Base-by-base conservation (phyloP, 1,140 invertebrate genomes). In the Scylla paramamosain region DNA sequence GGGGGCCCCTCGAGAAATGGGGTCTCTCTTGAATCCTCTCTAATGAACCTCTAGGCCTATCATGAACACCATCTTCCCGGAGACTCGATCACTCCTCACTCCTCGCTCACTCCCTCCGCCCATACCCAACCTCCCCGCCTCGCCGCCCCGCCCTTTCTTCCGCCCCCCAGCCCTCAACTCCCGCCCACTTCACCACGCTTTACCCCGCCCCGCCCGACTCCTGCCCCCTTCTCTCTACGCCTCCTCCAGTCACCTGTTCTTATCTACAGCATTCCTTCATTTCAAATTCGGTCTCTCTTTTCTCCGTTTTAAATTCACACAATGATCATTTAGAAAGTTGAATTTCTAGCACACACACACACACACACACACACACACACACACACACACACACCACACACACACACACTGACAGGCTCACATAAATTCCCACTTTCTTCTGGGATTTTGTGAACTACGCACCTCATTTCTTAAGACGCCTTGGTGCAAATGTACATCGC, bases 1-100 rank as follows among this genome's bases (percentile, higher is more conserved):
- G 94, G 94, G 94, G 91, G 94, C 77, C 91, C 39, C 94, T 46
- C 52, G 91, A 95, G 94, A 95, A 95, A 95, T 95, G 94, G 94
- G 91, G 91, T 89, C 91, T 46, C 32, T 89, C 94, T 59, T 95
- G 94, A 95, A 95, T 95, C 94, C 94, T 31, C 84, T 83, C 84
- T 95, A 95, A 95, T 95, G 94, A 95, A 95, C 94, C 94, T 95
- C 94, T 95, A 95, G 94, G 94, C 94, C 94, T 95, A 95, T 95
- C 94, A 93, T 93, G 94, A 89, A 93, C 93, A 94, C 91, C 31
- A 95, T 92, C 94, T 92, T 89, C 94, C 39, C 88, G 52, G 94
- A 29, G 83, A 83, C n/a, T 29, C 86, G 83, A 95, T 95, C 94
- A 92, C 82, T 95, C 86, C 83, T n/a, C 91, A 92, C 94, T 92